Base-by-base conservation (phyloP, 2,888 invertebrate genomes). In the Dicyrtomina minuta region DNA sequence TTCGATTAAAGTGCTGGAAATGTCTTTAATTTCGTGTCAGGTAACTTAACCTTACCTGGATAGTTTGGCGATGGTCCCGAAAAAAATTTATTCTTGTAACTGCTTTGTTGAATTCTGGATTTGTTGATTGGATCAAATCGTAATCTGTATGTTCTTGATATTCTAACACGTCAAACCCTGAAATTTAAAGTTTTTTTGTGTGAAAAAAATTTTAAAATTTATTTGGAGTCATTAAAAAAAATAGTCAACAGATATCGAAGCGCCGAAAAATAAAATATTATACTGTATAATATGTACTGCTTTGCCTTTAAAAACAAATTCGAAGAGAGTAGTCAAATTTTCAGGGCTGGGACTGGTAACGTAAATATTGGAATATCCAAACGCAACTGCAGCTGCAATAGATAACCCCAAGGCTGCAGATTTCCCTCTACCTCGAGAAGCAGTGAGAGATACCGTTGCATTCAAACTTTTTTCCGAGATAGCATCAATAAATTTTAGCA, bases 301-400 rank as follows among this genome's bases (percentile, higher is more conserved):
- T 81, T 81, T 81, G 81, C 88, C 96, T 85, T 96, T 96, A 67
- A 97, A 88, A 2, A 97, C 87, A 82, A 99, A 99, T 81, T 98
- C 94, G 82, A 99, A 99, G 12, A 99, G 85, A 0, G 99, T 99
- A 72, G 92, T 93, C 81, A 99, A 86, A 84, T 99, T 99, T 83
- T 99, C 99, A 0, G 99, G 98, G 81, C 93, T 93, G 0, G 99
- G 99, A 66, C 96, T 95, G 0, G 99, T 97, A 44, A 99, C 96
- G 83, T 96, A 98, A 72, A 97, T 91, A 81, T 96, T 96, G 46
- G 94, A 92, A 81, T 92, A 93, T 33, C 90, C 89, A 79, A 91
- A 90, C 0, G 92, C 89, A 2, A 93, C 86, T 0, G 93, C 90
- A 0, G 90, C 92, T 10, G 93, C 90, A 17, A 99, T 89, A 0